Conservation (phyloP, 1,140 invertebrate genomes). For the Apis florea region DNA sequence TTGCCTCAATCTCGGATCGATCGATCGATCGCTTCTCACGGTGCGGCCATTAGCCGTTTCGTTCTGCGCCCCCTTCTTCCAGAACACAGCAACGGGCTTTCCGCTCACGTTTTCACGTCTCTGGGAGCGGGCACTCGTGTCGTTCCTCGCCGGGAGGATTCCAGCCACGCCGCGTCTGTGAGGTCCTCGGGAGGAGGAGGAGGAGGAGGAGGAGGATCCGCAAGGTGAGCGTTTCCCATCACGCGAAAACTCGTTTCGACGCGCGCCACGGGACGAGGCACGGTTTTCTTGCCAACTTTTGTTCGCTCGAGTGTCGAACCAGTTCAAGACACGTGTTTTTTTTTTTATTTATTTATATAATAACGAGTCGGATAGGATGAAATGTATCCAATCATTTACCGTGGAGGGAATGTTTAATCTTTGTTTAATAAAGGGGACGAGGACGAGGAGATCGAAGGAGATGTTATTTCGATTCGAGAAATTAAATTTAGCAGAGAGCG, state of each 20-base stretch:
- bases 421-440: too few species aligned
- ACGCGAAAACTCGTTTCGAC: slow-evolving; percentile 39
- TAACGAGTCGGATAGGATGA: slow-evolving; percentile 14
- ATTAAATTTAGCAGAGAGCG: too few species aligned
- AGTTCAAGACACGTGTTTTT: slow-evolving; percentile 16
- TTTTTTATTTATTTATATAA: too few species aligned
- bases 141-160: not conserved
- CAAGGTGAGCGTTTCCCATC: not conserved
- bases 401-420: slow-evolving; percentile 10
- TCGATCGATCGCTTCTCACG: slow-evolving; percentile 56
- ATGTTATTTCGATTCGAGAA: too few species aligned
- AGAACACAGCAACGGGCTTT: slow-evolving; percentile 16
- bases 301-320: slow-evolving; percentile 33
- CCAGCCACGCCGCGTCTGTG: not conserved
- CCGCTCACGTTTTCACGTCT: slow-evolving; percentile 41
- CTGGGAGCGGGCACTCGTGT: too few species aligned
- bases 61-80: slow-evolving; percentile 31
- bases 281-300: slow-evolving; percentile 34
- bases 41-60: slow-evolving; percentile 50
- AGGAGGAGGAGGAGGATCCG: not conserved
- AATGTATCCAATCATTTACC: slow-evolving; percentile 29
- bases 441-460: too few species aligned
- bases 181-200: slow-evolving; percentile 3
- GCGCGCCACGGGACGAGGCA: slow-evolving; percentile 34
- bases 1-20: slow-evolving; percentile 52